Base-by-base conservation (phyloP, 1,140 invertebrate species). In the Ceratoteleas bidentatus region DNA sequence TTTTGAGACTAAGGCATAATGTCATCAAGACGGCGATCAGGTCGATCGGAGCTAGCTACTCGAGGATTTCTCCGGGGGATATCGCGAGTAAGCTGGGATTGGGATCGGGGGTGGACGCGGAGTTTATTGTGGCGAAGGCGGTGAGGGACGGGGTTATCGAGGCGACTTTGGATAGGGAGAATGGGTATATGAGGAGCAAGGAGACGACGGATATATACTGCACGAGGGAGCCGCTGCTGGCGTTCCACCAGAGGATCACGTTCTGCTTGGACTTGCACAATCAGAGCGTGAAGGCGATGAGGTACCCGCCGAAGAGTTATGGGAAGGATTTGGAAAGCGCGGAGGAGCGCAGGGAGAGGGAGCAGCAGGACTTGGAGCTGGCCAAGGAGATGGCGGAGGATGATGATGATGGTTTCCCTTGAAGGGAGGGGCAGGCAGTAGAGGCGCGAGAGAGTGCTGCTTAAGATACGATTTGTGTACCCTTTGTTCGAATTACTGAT, bases 71-170 rank as follows among this genome's bases (percentile, higher is more conserved):
- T 8, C 95, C 99, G 0, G 93, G 95, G 66, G 98, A 99, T 91
- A 98, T 99, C 85, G 98, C 98, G 7, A 93, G 94, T 73, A 99
- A 99, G 87, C 91, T 99, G 16, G 95, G 97, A 9, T 91, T 99
- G 13, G 98, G 99, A 88, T 98, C 96, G 8, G 95, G 97, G 3
- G 97, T 99, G 88, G 99, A 99, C 94, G 98, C 98, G 0, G 99
- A 99, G 90, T 99, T 99, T 88, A 99, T 99, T 88, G 98, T 99
- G 0, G 98, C 98, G 0, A 99, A 99, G 92, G 98, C 99, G n/a
- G 99, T 99, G 65, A 93, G 98, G 56, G 99, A 99, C 93, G 98
- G 98, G 54, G 98, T 99, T 0, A 99, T 99, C 89, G 98, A 99
- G 91, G 99, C 99, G 0, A 98, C 95, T 0, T 94, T 99, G 75